Evolutionary conservation across 2,888 invertebrate genomes (phyloP).

Genomic region (Microctonus aethiopoides): DNA sequence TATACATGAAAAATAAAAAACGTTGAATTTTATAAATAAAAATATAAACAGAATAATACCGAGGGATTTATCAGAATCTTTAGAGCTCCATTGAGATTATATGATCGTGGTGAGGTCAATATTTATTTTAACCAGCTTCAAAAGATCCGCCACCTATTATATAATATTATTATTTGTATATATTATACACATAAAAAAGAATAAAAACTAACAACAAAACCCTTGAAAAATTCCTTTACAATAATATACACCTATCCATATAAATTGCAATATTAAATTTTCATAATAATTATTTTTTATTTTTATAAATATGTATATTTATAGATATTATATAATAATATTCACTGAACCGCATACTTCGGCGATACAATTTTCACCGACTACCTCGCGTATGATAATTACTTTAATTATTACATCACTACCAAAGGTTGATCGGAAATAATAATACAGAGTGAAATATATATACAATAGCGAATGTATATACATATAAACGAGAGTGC

Average conservation of each 20-base stretch:
- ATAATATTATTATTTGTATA: not conserved
- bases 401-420: slow-evolving; percentile 64
- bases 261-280: not conserved
- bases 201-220: not conserved
- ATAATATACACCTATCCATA: not conserved
- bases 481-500: too few species aligned
- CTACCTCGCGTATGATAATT: slow-evolving; percentile 55
- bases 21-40: not conserved
- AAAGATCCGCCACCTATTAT: slow-evolving; percentile 35
- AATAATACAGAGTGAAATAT: slow-evolving; percentile 26
- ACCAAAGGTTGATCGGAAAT: slow-evolving; percentile 61
- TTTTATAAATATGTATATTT: not conserved
- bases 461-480: not conserved
- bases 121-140: slow-evolving; percentile 46
- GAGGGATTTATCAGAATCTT: slow-evolving; percentile 5
- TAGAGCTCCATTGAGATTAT: slow-evolving; percentile 43
- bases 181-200: not conserved
- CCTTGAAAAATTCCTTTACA: not conserved
- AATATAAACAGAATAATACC: not conserved
- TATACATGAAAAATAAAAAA: not conserved
- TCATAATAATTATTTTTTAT: not conserved
- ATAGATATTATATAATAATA: too few species aligned
- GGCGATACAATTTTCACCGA: not conserved
- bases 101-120: slow-evolving; percentile 48
- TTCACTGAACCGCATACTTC: not conserved